Evolutionary conservation across 2,113 vertebrate species (phyloP).

Genomic region (Andinoacara biseriatus): DNA sequence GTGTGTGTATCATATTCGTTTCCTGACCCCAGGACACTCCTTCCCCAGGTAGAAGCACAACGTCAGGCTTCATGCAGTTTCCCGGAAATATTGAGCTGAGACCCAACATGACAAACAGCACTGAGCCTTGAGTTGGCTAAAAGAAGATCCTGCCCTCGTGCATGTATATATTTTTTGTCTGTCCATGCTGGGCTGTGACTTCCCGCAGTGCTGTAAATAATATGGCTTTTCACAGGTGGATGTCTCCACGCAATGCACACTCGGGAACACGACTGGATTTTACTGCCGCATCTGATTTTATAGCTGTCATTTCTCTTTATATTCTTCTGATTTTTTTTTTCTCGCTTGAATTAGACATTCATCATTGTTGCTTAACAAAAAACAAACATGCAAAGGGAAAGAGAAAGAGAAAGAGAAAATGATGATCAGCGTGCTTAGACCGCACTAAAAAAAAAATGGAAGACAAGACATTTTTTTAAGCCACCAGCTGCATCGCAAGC

Average conservation of each 20-base stretch:
- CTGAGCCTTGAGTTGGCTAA: constrained; percentile 27
- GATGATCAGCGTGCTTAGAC: background rate
- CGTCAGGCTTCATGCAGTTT: constrained; percentile 55
- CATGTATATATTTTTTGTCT: constrained; percentile 56
- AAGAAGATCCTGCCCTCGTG: constrained; percentile 51
- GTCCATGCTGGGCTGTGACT: constrained; percentile 37
- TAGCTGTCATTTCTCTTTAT: constrained; percentile 18
- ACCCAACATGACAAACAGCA: constrained; percentile 60
- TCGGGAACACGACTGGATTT: constrained; percentile 37
- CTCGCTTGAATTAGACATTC: background rate
- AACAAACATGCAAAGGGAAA: constrained; percentile 6
- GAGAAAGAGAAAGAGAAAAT: background rate
- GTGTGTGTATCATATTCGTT: constrained; percentile 37
- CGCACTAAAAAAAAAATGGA: background rate
- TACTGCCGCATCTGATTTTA: constrained; percentile 48
- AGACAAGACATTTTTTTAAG: background rate
- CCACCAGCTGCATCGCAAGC: constrained; percentile 40
- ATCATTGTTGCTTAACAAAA: background rate
- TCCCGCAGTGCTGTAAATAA: constrained; percentile 67
- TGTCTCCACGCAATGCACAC: constrained; percentile 28
- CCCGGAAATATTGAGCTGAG: constrained; percentile 58
- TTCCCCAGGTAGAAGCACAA: constrained; percentile 58
- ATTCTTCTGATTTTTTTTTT: constrained; percentile 8
- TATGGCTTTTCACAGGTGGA: constrained; percentile 39
- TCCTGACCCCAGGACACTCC: constrained; percentile 56